Percentiles rank a stretch among this genome's conserved stretches.
Conservation (phyloP, 2,113 vertebrate genomes). For the Tichodroma muraria region DNA sequence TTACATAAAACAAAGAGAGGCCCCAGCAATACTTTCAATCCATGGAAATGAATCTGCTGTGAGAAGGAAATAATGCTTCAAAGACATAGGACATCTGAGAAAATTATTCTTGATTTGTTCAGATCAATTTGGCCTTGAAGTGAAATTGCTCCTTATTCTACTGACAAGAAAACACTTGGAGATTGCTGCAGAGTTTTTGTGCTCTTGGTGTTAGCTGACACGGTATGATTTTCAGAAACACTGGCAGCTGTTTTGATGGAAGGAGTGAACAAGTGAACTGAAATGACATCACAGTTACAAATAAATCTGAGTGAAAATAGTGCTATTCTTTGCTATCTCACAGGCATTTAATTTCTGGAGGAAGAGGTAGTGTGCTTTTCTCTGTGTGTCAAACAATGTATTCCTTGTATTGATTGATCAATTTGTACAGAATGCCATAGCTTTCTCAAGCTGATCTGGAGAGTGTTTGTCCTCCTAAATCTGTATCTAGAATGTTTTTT, state of each 20-base stretch:
- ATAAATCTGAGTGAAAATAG: neutral
- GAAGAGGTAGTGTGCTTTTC: neutral
- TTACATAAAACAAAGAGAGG: neutral
- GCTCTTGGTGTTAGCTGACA: neutral
- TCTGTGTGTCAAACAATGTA: accelerated
- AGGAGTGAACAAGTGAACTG: neutral
- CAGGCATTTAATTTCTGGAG: neutral
- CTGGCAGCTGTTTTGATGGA: neutral
- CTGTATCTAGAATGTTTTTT: neutral
- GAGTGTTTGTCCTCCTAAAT: neutral
- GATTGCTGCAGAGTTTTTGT: neutral
- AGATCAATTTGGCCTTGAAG: neutral
- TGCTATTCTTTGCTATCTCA: neutral
- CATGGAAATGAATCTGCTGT: neutral
- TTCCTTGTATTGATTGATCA: neutral
- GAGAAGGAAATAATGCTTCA: neutral
- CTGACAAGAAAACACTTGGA: neutral
- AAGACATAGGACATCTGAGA: neutral
- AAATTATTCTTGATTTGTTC: neutral
- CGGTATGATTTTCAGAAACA: neutral
- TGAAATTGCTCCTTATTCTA: neutral
- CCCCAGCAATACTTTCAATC: neutral
- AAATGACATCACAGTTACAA: neutral
- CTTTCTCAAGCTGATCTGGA: neutral
- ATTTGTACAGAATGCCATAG: neutral